Evolutionary conservation across 2,797 vertebrate genomes (phyloP).

Genomic region (Poeciliopsis infans): DNA sequence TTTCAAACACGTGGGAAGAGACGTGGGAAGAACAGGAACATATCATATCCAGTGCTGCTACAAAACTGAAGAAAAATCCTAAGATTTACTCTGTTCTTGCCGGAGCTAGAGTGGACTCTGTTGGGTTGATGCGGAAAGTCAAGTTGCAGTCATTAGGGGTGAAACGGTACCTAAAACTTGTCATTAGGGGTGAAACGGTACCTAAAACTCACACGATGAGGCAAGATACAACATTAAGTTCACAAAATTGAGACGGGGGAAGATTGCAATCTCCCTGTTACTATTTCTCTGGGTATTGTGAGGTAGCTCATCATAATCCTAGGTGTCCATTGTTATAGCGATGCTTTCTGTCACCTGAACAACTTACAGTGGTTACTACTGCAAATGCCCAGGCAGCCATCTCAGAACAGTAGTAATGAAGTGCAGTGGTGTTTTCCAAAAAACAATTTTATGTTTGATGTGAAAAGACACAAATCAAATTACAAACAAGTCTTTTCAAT

Average conservation of each 20-base stretch:
- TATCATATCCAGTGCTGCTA: not conserved
- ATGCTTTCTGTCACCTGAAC: not conserved
- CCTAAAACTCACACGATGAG: not conserved
- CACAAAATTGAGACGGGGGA: not conserved
- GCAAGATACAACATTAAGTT: not conserved
- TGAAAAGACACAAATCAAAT: not conserved
- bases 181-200: not conserved
- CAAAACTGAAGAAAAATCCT: not conserved
- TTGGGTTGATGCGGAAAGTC: not conserved
- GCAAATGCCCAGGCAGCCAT: not conserved
- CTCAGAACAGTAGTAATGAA: not conserved
- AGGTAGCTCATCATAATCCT: not conserved
- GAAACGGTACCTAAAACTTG: not conserved
- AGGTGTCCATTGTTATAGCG: not conserved
- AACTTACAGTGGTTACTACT: no score
- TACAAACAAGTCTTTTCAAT: not conserved
- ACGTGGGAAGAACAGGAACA: not conserved
- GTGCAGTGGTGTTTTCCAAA: not conserved
- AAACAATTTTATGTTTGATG: not conserved
- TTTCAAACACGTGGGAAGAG: not conserved
- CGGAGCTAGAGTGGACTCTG: not conserved
- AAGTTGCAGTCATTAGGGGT: not conserved
- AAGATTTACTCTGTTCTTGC: not conserved
- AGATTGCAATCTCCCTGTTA: not conserved
- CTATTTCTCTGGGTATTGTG: not conserved